These are phyloP conservation scores for Dinocampus coccinellae DNA, from an alignment of 2,888 invertebrate genomes.

Conservation along the genomic window DNA sequence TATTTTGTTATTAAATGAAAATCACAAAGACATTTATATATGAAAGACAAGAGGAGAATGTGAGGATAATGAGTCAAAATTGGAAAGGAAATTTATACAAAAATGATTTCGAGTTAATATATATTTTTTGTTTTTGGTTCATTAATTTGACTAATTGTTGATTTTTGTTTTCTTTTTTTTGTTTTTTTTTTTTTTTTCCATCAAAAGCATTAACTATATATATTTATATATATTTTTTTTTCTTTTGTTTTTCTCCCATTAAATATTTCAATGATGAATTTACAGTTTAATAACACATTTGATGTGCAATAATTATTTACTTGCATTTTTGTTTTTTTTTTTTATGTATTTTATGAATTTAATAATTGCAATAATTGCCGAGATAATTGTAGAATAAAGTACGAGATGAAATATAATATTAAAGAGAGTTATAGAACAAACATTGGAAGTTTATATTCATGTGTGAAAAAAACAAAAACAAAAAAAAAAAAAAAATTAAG, in stretches of 20 bases:
- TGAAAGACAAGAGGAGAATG: neutral
- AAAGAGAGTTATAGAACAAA: neutral
- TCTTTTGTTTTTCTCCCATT: neutral
- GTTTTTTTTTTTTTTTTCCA: no score
- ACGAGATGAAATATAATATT: neutral
- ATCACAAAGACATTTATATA: no score
- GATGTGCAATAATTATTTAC: neutral
- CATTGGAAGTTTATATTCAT: conserved; percentile 15
- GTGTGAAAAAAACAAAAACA: conserved; percentile 17
- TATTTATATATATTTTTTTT: neutral
- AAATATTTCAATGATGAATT: conserved; percentile 29
- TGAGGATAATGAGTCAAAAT: no score
- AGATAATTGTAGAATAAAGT: neutral
- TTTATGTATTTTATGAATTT: neutral
- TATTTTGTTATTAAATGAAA: no score
- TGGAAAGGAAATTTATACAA: neutral
- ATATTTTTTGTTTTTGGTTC: neutral
- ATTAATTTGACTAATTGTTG: neutral
- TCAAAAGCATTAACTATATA: neutral
- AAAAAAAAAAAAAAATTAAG: neutral
- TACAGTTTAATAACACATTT: conserved; percentile 15
- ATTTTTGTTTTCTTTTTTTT: neutral
- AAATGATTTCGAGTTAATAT: neutral
- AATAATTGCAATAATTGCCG: neutral
- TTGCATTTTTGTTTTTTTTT: neutral